A percentile compares a stretch with the other conserved stretches of the same genome.
These are phyloP conservation scores for Caenorhabditis sp. DNA, from an alignment of 2,888 invertebrate genomes.

Conservation along the genomic window DNA sequence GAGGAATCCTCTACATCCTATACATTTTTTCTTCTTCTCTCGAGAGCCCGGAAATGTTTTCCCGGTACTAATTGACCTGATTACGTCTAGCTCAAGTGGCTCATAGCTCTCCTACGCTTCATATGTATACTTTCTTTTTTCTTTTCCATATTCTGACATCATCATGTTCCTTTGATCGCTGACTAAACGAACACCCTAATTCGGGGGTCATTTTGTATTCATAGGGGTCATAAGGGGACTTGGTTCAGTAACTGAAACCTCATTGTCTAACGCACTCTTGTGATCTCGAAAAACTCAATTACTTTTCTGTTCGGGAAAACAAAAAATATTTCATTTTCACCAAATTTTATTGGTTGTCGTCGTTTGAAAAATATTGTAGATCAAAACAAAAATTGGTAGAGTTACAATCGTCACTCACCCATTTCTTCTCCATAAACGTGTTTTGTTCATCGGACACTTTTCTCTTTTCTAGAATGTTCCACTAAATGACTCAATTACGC, in stretches of 20 bases:
- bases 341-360: constrained; percentile 31
- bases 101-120: constrained; percentile 1
- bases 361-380: constrained; percentile 4
- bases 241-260: background rate
- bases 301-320: constrained; percentile 2
- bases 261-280: background rate
- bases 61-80: constrained; percentile 44
- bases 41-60: constrained; percentile 12
- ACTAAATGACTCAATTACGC: constrained; percentile 32
- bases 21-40: too few species aligned
- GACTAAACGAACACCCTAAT: background rate
- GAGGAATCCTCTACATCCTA: background rate
- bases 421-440: constrained; percentile 17
- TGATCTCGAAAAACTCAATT: constrained; percentile 12
- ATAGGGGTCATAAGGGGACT: too few species aligned
- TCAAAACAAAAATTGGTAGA: constrained; percentile 34
- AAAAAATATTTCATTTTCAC: constrained; percentile 34
- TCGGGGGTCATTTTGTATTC: constrained; percentile 15
- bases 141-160: constrained; percentile 14
- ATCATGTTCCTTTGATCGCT: constrained; percentile 15
- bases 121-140: constrained; percentile 5
- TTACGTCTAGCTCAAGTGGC: constrained; percentile 40
- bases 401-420: constrained; percentile 1
- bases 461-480: background rate
- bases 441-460: constrained; percentile 27